Evolutionary conservation across 2,797 vertebrate genomes (phyloP), one percentile per base, ranked within the genome.

Genomic region (Ctenopoma kingsleyae): DNA sequence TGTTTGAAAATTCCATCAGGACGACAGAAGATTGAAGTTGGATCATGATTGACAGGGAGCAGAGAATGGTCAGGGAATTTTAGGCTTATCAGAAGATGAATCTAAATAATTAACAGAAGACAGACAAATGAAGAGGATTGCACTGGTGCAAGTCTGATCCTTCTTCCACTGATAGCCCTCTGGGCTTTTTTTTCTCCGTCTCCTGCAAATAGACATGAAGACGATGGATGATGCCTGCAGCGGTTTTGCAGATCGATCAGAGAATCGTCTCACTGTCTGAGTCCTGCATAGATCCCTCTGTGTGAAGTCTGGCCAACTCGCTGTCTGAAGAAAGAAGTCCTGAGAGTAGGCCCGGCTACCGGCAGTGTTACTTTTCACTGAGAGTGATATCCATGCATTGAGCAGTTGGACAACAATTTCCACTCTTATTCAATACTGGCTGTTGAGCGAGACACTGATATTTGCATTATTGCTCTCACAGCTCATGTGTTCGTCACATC

Each of bases 211-310:
- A 87, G 87, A 85, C 86, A 75, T 65, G 75, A 85, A 86, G 84
- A 86, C 85, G 68, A 86, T 76, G 86, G 85, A 91, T 87, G 88
- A 86, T 50, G 86, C 87, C 89, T 76, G 86, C 89, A 63, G 92
- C 66, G 64, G 73, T 91, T 89, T 86, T 83, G 48, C 78, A 47
- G 76, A 93, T 94, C 87, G 92, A 94, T 93, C 76, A 46, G 44
- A 84, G 76, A 74, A 87, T 72, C 49, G 65, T 80, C 87, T 86
- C 80, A 43, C 82, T 84, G 89, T 92, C 88, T 92, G 85, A 54
- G 78, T 86, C 85, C 63, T 63, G 65, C 86, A 85, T 59, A 80
- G 80, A 91, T 89, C 76, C 81, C 63, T 76, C 63, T 80, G 73
- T 87, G 78, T 89, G 77, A 87, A 89, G 90, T 86, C 86, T 73